Conservation (phyloP, 2,113 vertebrate genomes). For the Vidua chalybeata region DNA sequence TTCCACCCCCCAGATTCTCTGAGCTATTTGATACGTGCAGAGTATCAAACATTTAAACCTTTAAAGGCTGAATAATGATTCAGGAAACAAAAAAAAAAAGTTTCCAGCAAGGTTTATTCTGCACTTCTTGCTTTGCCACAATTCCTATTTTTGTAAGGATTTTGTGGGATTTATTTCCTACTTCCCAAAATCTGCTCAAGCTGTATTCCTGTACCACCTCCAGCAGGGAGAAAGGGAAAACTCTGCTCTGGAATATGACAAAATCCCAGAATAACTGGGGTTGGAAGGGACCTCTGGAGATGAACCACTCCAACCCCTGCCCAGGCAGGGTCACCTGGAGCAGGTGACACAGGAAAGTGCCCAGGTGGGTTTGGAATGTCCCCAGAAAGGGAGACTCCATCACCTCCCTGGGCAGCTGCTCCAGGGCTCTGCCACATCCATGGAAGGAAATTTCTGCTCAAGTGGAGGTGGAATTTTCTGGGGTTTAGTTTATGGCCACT, state of each 20-base stretch:
- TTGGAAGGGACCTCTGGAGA: background rate
- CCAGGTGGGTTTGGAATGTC: background rate
- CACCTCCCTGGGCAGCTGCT: background rate
- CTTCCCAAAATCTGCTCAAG: background rate
- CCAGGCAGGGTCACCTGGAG: background rate
- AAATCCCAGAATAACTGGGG: accelerated
- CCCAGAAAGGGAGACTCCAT: background rate
- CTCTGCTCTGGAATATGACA: background rate
- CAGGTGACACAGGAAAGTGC: background rate
- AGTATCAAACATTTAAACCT: background rate
- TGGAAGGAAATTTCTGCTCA: background rate
- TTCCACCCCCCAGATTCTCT: background rate
- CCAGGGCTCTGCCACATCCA: background rate
- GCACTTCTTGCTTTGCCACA: background rate
- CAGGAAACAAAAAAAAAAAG: background rate
- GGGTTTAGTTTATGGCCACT: background rate
- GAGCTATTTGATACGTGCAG: background rate
- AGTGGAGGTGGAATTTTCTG: background rate
- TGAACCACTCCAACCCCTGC: background rate
- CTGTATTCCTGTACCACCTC: background rate
- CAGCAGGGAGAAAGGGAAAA: background rate
- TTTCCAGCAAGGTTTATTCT: background rate
- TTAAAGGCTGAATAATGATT: background rate
- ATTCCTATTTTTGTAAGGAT: background rate
- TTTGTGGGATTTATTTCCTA: background rate